Conservation (phyloP, 2,113 vertebrate species). For the Rhinichthys klamathensis region DNA sequence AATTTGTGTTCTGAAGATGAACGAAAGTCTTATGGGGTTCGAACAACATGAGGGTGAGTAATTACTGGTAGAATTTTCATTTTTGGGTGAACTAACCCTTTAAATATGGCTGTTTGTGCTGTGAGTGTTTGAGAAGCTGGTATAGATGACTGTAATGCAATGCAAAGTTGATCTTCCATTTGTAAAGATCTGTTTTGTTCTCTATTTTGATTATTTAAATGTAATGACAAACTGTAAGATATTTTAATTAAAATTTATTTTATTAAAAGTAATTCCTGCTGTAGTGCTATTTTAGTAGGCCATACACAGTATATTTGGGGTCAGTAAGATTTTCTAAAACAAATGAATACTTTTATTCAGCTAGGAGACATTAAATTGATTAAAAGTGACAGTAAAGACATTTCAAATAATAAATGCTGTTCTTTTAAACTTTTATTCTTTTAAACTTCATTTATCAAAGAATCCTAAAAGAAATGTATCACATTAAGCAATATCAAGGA, state of each 20-base stretch:
- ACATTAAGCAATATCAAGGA: no score
- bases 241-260: neutral
- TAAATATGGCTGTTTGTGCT: neutral
- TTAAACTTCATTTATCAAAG: neutral
- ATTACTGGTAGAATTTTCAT: no score
- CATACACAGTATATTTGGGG: no score
- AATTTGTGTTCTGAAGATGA: no score
- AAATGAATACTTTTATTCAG: neutral
- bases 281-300: neutral
- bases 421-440: neutral
- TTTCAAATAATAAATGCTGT: neutral
- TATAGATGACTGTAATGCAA: neutral
- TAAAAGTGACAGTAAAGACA: neutral
- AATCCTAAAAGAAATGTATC: neutral
- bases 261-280: neutral
- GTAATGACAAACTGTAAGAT: neutral
- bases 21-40: no score
- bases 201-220: neutral
- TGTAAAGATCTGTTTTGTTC: neutral
- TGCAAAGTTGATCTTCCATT: neutral
- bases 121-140: neutral
- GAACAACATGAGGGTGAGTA: no score
- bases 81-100: no score
- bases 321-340: neutral
- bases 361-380: neutral